Evolutionary conservation across 1,140 invertebrate genomes (phyloP), one percentile per base, ranked within the genome.

Genomic region (Trichomalopsis sarcophagae): DNA sequence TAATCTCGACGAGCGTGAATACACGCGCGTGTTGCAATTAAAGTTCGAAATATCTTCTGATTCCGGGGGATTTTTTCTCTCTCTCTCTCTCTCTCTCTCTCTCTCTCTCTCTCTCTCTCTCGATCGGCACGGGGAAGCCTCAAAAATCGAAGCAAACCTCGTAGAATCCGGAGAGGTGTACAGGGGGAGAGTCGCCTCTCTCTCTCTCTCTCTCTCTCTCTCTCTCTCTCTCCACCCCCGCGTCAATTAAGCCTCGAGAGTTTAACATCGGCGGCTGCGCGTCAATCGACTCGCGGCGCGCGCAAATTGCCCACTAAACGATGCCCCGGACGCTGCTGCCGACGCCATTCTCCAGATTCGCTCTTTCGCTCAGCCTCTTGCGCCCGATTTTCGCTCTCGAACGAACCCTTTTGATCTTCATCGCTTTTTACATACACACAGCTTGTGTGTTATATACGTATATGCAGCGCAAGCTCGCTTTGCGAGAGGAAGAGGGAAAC

Each of bases 351-450:
- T 23, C 78, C 82, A 21, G 36, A 84, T 84, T 78, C 82, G 36
- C 62, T 50, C 30, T n/a, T 23, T 66, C 71, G 7, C n/a, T 36
- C 36, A 30, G 17, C 21, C 69, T 33, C 33, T 23, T 69, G 9
- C 74, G 30, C 4, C n/a, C 74, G 69, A 84, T 84, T 73, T 84
- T 84, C 82, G 80, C 82, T 80, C 84, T 84, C 78, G 47, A 81
- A 27, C 84, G 79, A 40, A 81, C 84, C 84, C 84, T 81, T 85
- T 85, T 85, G 84, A 85, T 85, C 78, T 85, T 81, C 30, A 79
- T 75, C 84, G 78, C 73, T 36, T 40, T 66, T 9, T 30, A 75
- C 21, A 17, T 30, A 50, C 40, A 77, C 13, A 77, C 75, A 21
- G 21, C 1, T 27, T 27, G 27, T 27, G 27, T 27, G 1, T 27